Base-by-base conservation (phyloP, 2,113 vertebrate genomes). In the Anser cygnoides region DNA sequence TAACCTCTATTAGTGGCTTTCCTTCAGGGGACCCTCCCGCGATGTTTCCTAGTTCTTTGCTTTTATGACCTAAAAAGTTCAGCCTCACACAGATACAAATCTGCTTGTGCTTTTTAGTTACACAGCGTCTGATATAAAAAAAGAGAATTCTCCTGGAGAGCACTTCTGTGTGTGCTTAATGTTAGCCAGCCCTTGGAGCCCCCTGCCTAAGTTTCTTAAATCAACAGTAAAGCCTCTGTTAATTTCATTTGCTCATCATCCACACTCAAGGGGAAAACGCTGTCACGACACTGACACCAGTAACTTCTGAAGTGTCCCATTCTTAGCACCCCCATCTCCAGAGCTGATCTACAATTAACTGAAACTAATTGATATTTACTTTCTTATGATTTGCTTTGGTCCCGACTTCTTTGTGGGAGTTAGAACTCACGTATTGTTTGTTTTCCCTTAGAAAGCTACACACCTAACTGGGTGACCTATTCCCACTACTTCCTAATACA, bases 141-240 rank as follows among this genome's bases (percentile, higher is more conserved):
- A 15, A 59, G 7, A 49, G 62, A 62, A 62, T 39, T 66, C 37
- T 83, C 28, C 55, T 83, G 58, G 50, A 94, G 62, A 92, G 76
- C 57, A 84, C 82, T 94, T 90, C 68, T 14, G 58, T 61, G n/a
- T 37, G 23, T 81, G 76, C 77, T 93, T 82, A 93, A 73, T 50
- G 31, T 76, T 76, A 92, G 86, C 77, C 80, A 87, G 54, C 26
- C 62, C 73, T 75, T 37, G 61, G 75, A 87, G 86, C n/a, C 77
- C 61, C 58, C 50, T 76, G 87, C 77, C 77, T 62, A 77, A 62
- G 71, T 67, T 92, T 72, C 81, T 85, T 75, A 79, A 91, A 84
- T 96, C 95, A 93, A 73, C 85, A 92, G 75, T 68, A 94, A 92
- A 92, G 58, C 86, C 67, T 72, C 80, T 76, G 37, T 26, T 94